A percentile compares a stretch with the other conserved stretches of the same genome.
Conservation (phyloP, 2,888 invertebrate genomes). For the Acanthosepion esculentum region DNA sequence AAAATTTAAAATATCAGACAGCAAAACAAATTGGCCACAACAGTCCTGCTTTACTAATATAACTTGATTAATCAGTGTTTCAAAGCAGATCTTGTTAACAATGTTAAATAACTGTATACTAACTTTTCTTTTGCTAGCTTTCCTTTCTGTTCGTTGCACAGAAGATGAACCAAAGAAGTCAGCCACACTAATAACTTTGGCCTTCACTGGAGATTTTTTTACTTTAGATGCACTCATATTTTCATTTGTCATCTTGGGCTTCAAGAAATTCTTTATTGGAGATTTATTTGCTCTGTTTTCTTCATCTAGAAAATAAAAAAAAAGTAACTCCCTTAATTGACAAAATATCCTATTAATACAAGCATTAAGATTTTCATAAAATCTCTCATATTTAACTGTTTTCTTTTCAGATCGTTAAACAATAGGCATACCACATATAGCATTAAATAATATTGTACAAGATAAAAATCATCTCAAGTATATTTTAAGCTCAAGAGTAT, state of each 20-base stretch:
- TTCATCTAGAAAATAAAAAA: constrained; percentile 56
- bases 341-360: neutral
- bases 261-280: constrained; percentile 62
- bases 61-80: neutral
- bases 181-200: constrained; percentile 57
- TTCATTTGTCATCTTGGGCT: constrained; percentile 55
- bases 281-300: constrained; percentile 58
- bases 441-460: neutral
- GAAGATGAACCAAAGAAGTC: constrained; percentile 70
- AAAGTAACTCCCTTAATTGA: neutral
- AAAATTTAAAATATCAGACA: neutral
- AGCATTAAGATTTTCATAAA: neutral
- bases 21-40: too few species aligned
- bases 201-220: constrained; percentile 52
- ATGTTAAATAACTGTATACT: neutral
- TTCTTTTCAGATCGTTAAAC: neutral
- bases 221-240: constrained; percentile 49
- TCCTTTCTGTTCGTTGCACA: constrained; percentile 63
- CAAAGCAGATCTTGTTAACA: neutral
- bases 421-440: neutral
- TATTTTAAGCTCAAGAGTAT: neutral
- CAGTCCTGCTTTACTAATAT: neutral
- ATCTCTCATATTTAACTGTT: neutral
- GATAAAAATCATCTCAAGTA: too few species aligned
- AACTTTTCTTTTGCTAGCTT: constrained; percentile 42